Base-by-base conservation (phyloP, 2,113 vertebrate genomes). In the Ifrita kowaldi region DNA sequence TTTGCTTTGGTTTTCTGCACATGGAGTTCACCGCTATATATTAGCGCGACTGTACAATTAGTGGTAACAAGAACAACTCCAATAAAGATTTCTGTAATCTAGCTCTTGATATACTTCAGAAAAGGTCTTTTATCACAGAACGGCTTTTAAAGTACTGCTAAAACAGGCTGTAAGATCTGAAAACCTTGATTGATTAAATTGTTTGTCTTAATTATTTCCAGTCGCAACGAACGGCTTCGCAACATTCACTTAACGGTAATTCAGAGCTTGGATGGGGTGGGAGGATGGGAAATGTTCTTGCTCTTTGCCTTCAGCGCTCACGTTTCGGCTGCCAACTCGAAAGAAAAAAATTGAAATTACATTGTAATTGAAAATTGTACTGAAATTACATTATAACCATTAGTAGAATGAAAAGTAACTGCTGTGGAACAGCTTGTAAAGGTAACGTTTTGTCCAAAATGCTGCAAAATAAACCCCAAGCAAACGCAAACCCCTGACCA, bases 1-100 rank as follows among this genome's bases (percentile, higher is more conserved):
- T 94, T 94, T 96, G 86, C 93, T 97, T 97, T 96, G 95, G 90
- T 96, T 95, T 94, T 84, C 84, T 64, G 86, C 73, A 52, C 37
- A 39, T 22, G 33, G 56, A 87, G 76, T 87, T 96, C 93, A 93
- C 28, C 3, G 49, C 57, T 69, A 19, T 60, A 46, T 90, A 71
- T 93, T 52, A 84, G 52, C 9, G 8, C 0, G 1, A 64, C 69
- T 71, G 80, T 84, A 82, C 49, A 95, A 92, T 96, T 93, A 94
- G 80, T 57, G 6, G 23, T 75, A 92, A 96, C 73, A 74, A 77
- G 95, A 89, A 87, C 53, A 84, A 71, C 76, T 89, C 68, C 64
- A 90, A 78, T 78, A 94, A 92, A 92, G 83, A 87, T 53, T 84
- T 90, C 79, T 94, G n/a, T 94, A 90, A 95, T 93, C 80, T 94